Evolutionary conservation across 2,888 invertebrate genomes (phyloP).

Genomic region (Lasius platythorax): DNA sequence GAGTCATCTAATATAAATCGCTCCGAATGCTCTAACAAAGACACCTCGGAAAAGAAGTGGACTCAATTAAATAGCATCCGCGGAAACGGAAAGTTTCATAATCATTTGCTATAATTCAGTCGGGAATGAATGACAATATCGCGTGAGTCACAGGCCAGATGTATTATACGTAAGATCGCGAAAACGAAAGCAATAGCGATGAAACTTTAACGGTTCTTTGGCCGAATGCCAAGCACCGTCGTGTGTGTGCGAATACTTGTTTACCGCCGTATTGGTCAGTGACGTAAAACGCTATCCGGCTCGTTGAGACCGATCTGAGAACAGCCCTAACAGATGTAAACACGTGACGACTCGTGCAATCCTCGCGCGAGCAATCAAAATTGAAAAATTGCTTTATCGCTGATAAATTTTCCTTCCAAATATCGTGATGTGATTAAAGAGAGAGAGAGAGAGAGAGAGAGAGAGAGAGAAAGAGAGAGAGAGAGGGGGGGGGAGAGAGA

Average conservation of each 20-base stretch:
- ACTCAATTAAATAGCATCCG: neutral
- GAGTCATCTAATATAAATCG: neutral
- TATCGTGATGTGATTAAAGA: neutral
- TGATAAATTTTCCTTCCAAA: neutral
- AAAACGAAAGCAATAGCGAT: slow-evolving; percentile 30
- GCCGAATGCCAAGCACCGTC: slow-evolving; percentile 69
- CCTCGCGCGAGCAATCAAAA: neutral
- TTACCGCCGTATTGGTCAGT: slow-evolving; percentile 77
- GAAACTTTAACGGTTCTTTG: slow-evolving; percentile 62
- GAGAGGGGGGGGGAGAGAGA: too few species aligned
- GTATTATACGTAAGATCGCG: slow-evolving; percentile 33
- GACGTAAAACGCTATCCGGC: slow-evolving; percentile 77
- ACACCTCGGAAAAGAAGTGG: neutral
- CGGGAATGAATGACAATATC: neutral
- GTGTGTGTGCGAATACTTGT: slow-evolving; percentile 76
- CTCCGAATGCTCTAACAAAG: neutral
- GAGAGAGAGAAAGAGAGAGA: neutral
- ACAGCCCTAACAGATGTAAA: neutral
- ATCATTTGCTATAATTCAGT: neutral
- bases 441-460: neutral
- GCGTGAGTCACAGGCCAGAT: neutral
- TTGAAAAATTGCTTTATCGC: slow-evolving; percentile 36
- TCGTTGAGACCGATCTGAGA: slow-evolving; percentile 60
- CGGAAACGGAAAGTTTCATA: neutral
- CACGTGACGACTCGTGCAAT: slow-evolving; percentile 64